A percentile compares a stretch with the other conserved stretches of the same genome.
phyloP scores from a whole-genome alignment of 2,888 invertebrate genomes.

The Glyphotaelius pellucidus region DNA sequence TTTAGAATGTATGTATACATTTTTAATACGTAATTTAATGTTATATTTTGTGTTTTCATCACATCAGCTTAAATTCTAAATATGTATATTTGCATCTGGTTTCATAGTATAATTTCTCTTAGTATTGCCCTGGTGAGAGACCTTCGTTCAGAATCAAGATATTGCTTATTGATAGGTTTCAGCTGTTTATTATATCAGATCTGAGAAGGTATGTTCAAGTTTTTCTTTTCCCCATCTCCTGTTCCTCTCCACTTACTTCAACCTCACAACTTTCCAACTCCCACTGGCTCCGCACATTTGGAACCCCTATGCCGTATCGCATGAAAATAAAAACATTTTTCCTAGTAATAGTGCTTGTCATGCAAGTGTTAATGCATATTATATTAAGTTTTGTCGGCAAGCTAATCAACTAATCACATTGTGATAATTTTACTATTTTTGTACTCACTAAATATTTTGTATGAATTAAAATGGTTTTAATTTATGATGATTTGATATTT shows the following conservation, averaged over 20 bases:
- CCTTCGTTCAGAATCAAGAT: too few relatives aligned
- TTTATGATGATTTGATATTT: background rate
- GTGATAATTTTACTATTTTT: background rate
- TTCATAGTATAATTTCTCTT: background rate
- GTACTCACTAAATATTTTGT: background rate
- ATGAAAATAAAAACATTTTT: background rate
- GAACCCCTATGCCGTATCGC: background rate
- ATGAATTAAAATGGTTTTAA: conserved; percentile 2
- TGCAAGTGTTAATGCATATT: background rate
- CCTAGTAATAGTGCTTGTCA: background rate
- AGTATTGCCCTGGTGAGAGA: background rate
- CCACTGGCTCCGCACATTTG: background rate
- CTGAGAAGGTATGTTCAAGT: background rate
- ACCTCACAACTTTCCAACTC: too few relatives aligned
- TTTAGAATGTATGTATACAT: background rate
- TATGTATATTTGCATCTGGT: background rate
- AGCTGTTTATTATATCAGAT: background rate
- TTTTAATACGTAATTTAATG: background rate
- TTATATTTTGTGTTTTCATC: background rate
- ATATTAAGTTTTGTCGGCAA: background rate
- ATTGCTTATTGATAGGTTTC: too few relatives aligned
- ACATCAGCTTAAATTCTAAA: background rate
- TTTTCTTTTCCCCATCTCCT: background rate
- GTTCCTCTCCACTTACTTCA: too few relatives aligned
- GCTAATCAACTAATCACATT: background rate